phyloP scores from a whole-genome alignment of 2,888 invertebrate species.

The Stenurella melanura region DNA sequence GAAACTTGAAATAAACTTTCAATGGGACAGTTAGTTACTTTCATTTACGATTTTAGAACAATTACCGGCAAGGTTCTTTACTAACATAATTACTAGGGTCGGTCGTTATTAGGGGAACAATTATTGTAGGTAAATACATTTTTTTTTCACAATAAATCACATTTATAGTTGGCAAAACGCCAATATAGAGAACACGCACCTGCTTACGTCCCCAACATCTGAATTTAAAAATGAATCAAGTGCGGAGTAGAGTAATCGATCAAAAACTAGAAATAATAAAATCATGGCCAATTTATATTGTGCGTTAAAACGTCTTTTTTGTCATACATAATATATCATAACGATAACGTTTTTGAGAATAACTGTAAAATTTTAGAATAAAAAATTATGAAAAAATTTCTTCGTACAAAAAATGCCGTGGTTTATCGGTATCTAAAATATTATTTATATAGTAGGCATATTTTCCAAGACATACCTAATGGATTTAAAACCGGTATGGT shows the following conservation, averaged over 20 bases:
- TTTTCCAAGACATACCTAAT: too few species aligned
- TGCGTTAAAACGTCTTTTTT: too few species aligned
- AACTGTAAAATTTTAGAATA: too few species aligned
- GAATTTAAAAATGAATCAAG: not conserved
- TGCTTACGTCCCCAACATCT: not conserved
- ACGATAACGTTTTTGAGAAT: too few species aligned
- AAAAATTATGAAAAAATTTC: too few species aligned
- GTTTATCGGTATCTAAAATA: too few species aligned
- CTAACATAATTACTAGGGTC: not conserved
- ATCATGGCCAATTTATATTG: too few species aligned
- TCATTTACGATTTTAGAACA: not conserved
- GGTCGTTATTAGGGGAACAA: not conserved
- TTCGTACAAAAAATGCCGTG: too few species aligned
- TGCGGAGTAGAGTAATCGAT: not conserved
- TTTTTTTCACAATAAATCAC: not conserved
- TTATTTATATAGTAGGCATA: too few species aligned
- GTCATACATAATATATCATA: too few species aligned
- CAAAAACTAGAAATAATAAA: not conserved
- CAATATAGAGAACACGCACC: not conserved
- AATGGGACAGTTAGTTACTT: not conserved
- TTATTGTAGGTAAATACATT: not conserved
- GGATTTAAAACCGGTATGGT: too few species aligned
- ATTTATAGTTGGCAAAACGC: not conserved
- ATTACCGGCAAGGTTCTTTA: not conserved
- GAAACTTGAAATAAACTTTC: not conserved